A percentile compares a stretch with the other conserved stretches of the same genome.
These are phyloP conservation scores for Nothocercus julius DNA, from an alignment of 2,113 vertebrate genomes.

Conservation along the genomic window DNA sequence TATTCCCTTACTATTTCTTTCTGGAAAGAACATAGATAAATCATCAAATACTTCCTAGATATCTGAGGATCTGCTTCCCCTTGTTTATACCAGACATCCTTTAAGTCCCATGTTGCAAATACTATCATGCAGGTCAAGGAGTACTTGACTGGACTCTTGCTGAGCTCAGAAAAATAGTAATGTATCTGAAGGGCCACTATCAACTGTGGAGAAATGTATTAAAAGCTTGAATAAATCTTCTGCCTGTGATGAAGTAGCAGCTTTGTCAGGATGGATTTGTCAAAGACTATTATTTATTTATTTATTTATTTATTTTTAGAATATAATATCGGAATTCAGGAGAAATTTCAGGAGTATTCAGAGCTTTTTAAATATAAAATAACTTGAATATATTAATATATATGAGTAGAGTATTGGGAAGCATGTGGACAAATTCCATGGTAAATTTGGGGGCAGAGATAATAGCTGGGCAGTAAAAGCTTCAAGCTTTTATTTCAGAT, in stretches of 20 bases:
- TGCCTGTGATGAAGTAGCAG: not conserved
- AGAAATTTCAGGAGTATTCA: not conserved
- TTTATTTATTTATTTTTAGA: not conserved
- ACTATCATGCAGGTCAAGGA: not conserved
- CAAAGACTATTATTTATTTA: not conserved
- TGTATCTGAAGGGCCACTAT: not conserved
- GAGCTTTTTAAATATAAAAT: not conserved
- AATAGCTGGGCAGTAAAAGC: not conserved
- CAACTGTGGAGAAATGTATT: not conserved
- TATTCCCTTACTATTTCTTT: not conserved
- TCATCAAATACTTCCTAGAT: not conserved
- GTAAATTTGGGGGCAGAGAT: not conserved
- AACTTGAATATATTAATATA: not conserved
- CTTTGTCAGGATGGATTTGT: not conserved
- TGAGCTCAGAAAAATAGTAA: not conserved
- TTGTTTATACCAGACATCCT: not conserved
- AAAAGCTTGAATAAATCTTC: not conserved
- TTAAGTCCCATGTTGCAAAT: not conserved
- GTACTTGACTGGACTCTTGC: not conserved
- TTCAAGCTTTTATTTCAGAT: no score
- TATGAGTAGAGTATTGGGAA: not conserved
- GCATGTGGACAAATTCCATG: not conserved
- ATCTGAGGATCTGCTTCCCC: not conserved
- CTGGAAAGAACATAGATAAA: not conserved
- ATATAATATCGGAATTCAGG: not conserved